phyloP scores from a whole-genome alignment of 2,888 invertebrate species.

The Malthinus flaveolus region DNA sequence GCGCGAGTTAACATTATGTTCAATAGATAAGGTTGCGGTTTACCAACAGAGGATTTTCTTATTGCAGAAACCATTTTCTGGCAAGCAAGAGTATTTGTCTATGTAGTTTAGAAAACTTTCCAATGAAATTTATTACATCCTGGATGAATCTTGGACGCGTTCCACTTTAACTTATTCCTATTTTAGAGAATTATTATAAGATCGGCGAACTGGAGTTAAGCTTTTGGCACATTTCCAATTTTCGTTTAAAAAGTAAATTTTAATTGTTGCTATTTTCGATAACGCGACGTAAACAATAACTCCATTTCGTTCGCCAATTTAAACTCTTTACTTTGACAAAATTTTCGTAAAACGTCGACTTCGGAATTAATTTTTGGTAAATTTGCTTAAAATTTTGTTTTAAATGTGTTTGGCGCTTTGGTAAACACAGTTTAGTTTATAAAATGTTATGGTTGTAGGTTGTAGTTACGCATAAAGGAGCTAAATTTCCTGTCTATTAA shows the following conservation, averaged over 20 bases:
- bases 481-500: conserved; percentile 44
- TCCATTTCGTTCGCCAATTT: too few species aligned
- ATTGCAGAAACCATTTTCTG: too few species aligned
- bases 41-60: too few species aligned
- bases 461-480: conserved; percentile 27
- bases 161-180: conserved; percentile 22
- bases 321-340: too few species aligned
- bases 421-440: conserved; percentile 10
- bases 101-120: conserved; percentile 10
- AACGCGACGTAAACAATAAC: too few species aligned
- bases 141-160: conserved; percentile 21
- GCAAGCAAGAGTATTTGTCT: conserved; percentile 5
- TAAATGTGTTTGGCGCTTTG: too few species aligned
- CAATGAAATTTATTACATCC: conserved; percentile 20
- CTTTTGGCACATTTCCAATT: conserved; percentile 24
- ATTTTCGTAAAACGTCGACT: background rate
- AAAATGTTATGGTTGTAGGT: conserved; percentile 12
- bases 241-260: background rate
- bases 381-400: conserved; percentile 12
- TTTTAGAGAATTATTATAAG: conserved; percentile 25
- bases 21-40: too few species aligned
- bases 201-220: conserved; percentile 20
- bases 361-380: conserved; percentile 13
- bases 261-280: too few species aligned
- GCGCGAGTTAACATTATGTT: too few species aligned